A percentile compares a stretch with the other conserved stretches of the same genome.
Conservation (phyloP, 2,888 invertebrate genomes). For the Palloptera scutellata region DNA sequence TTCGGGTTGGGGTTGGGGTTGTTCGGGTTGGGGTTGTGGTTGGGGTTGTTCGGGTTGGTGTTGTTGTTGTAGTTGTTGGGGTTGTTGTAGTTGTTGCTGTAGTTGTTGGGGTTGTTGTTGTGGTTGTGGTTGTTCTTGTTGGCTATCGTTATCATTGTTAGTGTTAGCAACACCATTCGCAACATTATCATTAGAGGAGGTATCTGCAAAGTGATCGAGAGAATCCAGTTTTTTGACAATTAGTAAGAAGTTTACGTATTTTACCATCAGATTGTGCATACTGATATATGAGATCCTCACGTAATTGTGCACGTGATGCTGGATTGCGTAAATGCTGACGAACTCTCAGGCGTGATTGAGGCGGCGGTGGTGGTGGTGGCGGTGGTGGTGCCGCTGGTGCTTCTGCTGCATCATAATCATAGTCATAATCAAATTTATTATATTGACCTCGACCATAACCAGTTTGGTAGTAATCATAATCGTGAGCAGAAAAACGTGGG, state of each 20-base stretch:
- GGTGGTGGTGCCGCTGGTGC: slow-evolving; percentile 16
- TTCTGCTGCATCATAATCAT: slow-evolving; percentile 23
- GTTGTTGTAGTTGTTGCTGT: too few relatives aligned
- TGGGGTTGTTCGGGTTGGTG: slow-evolving; percentile 10
- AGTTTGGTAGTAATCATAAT: slow-evolving; percentile 27
- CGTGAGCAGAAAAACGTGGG: slow-evolving; percentile 21
- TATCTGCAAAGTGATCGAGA: slow-evolving; percentile 62
- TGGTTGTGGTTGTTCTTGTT: slow-evolving; percentile 12
- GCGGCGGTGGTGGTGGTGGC: slow-evolving; percentile 20
- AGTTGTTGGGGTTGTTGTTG: neutral
- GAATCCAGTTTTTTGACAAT: slow-evolving; percentile 59
- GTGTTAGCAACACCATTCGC: slow-evolving; percentile 5
- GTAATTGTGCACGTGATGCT: slow-evolving; percentile 40
- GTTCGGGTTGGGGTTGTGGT: slow-evolving; percentile 7
- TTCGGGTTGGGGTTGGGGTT: neutral
- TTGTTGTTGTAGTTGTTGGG: too few relatives aligned
- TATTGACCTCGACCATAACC: slow-evolving; percentile 3
- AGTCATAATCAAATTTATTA: slow-evolving; percentile 34
- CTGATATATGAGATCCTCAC: slow-evolving; percentile 51
- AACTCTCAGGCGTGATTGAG: neutral
- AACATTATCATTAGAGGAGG: slow-evolving; percentile 46
- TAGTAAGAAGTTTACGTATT: slow-evolving; percentile 57
- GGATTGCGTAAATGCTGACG: slow-evolving; percentile 3
- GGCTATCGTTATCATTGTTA: slow-evolving; percentile 15
- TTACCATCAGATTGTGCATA: slow-evolving; percentile 57